These are phyloP conservation scores for Spea bombifrons DNA, from an alignment of 2,113 vertebrate genomes.

Conservation along the genomic window DNA sequence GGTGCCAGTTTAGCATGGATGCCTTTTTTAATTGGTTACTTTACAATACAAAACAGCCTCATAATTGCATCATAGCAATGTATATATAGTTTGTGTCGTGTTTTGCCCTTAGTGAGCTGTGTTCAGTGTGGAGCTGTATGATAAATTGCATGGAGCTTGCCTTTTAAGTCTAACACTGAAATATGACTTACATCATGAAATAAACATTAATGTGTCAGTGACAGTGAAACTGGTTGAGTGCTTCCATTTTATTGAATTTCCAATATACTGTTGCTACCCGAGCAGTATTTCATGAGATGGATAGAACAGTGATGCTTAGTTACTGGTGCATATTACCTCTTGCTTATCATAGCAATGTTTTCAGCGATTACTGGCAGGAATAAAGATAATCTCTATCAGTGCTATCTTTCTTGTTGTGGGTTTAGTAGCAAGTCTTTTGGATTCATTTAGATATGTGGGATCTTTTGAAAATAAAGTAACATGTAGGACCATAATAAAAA, in stretches of 20 bases:
- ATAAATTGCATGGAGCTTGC: background rate
- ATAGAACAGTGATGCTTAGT: background rate
- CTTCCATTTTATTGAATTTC: conserved; percentile 28
- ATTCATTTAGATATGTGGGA: background rate
- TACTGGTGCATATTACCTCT: background rate
- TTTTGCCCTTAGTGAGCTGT: background rate
- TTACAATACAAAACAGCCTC: background rate
- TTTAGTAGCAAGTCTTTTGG: background rate
- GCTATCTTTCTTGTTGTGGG: background rate
- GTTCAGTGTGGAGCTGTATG: background rate
- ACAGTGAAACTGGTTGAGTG: conserved; percentile 3
- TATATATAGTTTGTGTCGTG: background rate
- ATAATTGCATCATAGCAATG: background rate
- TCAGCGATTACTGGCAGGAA: background rate
- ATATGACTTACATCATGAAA: conserved; percentile 2
- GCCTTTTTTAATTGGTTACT: background rate
- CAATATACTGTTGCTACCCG: background rate
- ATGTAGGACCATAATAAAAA: no score
- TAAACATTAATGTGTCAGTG: conserved; percentile 30
- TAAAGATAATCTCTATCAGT: background rate
- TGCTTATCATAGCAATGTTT: background rate
- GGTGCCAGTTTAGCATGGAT: no score
- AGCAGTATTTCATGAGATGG: background rate
- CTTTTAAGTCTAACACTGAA: conserved; percentile 14
- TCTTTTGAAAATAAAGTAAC: background rate